These are phyloP conservation scores for Sebastes steindachneri DNA, from an alignment of 2,797 vertebrate genomes.

Conservation along the genomic window DNA sequence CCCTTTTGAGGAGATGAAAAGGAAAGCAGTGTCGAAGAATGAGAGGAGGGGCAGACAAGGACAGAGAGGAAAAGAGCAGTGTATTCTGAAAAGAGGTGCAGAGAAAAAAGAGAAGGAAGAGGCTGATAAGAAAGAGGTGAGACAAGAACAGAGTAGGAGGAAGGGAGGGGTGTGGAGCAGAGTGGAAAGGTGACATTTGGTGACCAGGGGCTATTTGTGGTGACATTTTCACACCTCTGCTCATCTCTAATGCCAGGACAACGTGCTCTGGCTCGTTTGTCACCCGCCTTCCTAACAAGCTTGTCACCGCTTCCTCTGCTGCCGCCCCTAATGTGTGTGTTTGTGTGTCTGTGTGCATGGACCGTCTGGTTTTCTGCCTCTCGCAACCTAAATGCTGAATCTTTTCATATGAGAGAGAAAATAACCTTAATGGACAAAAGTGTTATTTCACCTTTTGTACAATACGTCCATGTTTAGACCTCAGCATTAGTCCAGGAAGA, in stretches of 20 bases:
- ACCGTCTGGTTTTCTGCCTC: not conserved
- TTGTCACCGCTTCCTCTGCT: constrained; percentile 67
- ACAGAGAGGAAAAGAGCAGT: constrained; percentile 17
- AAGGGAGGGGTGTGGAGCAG: constrained; percentile 23
- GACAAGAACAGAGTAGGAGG: constrained; percentile 31
- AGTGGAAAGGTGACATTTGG: constrained; percentile 80
- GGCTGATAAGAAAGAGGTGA: constrained; percentile 36
- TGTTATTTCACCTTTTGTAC: not conserved
- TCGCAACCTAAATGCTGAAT: constrained; percentile 11
- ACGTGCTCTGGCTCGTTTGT: constrained; percentile 74
- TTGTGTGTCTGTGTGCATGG: not conserved
- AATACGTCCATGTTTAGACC: not conserved
- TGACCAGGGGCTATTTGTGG: constrained; percentile 79
- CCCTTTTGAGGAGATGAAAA: constrained; percentile 47
- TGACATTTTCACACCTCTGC: constrained; percentile 84
- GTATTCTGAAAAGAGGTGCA: constrained; percentile 5
- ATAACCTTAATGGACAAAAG: not conserved
- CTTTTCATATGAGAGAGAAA: constrained; percentile 14
- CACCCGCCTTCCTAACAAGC: constrained; percentile 79
- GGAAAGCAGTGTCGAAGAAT: constrained; percentile 23
- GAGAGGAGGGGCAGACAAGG: constrained; percentile 10
- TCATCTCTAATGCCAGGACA: constrained; percentile 80
- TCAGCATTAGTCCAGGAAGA: not conserved
- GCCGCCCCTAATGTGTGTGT: constrained; percentile 36
- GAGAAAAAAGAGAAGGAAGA: not conserved